Percentiles rank a stretch among this genome's conserved stretches.
These are phyloP conservation scores for Oxystoma pomonae DNA, from an alignment of 2,888 invertebrate species.

Conservation along the genomic window DNA sequence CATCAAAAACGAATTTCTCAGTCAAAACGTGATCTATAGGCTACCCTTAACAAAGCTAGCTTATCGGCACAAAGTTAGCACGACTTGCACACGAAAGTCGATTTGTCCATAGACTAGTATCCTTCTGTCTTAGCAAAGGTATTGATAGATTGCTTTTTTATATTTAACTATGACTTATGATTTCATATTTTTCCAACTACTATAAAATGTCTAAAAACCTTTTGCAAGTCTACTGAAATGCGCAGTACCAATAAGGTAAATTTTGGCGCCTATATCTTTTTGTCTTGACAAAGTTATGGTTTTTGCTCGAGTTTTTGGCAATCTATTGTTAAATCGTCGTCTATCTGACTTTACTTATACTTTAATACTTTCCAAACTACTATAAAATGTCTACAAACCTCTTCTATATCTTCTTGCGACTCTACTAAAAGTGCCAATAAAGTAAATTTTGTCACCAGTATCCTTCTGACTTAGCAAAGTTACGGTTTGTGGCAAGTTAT, in stretches of 20 bases:
- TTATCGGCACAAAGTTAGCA: no score
- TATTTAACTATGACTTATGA: no score
- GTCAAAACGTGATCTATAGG: no score
- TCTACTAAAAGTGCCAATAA: constrained; percentile 98
- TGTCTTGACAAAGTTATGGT: constrained; percentile 75
- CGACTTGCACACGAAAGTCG: no score
- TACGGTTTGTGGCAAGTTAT: constrained; percentile 60
- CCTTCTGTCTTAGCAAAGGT: constrained; percentile 65
- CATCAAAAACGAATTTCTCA: no score
- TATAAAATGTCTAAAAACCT: constrained; percentile 21
- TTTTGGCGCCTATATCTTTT: constrained; percentile 76
- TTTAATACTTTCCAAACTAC: neutral
- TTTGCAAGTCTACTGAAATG: constrained; percentile 92
- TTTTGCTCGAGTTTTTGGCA: no score
- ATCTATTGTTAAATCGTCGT: constrained; percentile 44
- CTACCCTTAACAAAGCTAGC: no score
- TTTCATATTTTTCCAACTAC: neutral
- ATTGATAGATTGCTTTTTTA: constrained; percentile 65
- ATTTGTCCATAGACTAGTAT: no score
- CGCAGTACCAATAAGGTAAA: constrained; percentile 96
- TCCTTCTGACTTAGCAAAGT: constrained; percentile 67
- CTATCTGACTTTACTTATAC: no score
- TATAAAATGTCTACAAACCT: constrained; percentile 21
- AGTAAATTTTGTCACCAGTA: constrained; percentile 83
- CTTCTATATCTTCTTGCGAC: constrained; percentile 87